Evolutionary conservation across 2,888 invertebrate genomes (phyloP).

Genomic region (Strigamia transsilvanica): DNA sequence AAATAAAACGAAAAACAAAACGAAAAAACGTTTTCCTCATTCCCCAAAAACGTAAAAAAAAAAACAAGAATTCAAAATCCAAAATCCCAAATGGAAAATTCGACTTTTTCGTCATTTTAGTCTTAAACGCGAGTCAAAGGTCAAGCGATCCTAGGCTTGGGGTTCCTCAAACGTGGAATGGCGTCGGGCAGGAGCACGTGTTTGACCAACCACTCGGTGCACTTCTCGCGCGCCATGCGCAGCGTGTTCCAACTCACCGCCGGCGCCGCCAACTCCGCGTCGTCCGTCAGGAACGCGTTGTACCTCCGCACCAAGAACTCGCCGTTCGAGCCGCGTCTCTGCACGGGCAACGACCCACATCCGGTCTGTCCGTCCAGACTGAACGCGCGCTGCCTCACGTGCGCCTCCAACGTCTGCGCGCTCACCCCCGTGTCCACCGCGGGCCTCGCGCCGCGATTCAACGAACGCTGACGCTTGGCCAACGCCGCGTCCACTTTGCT

Average conservation of each 20-base stretch:
- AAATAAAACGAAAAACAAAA: background rate
- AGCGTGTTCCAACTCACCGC: constrained; percentile 40
- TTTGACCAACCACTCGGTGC: constrained; percentile 53
- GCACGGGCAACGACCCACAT: constrained; percentile 4
- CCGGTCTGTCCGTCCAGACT: constrained; percentile 4
- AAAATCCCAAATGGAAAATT: no score
- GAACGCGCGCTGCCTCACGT: background rate
- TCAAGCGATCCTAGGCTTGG: constrained; percentile 9
- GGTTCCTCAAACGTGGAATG: background rate
- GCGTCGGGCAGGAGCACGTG: constrained; percentile 51
- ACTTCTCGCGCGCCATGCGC: constrained; percentile 32
- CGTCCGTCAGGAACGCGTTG: constrained; percentile 13
- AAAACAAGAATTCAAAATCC: background rate
- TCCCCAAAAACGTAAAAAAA: background rate
- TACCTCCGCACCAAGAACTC: background rate
- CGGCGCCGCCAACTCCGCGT: background rate
- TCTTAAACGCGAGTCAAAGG: background rate
- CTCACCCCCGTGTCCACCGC: background rate
- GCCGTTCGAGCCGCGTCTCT: background rate
- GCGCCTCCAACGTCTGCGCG: background rate
- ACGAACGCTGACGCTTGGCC: background rate
- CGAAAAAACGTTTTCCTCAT: no score
- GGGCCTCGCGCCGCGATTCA: background rate
- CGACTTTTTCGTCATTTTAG: background rate
- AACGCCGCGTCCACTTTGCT: constrained; percentile 25